Evolutionary conservation across 2,113 vertebrate genomes (phyloP).

Genomic region (Coreoperca whiteheadi): DNA sequence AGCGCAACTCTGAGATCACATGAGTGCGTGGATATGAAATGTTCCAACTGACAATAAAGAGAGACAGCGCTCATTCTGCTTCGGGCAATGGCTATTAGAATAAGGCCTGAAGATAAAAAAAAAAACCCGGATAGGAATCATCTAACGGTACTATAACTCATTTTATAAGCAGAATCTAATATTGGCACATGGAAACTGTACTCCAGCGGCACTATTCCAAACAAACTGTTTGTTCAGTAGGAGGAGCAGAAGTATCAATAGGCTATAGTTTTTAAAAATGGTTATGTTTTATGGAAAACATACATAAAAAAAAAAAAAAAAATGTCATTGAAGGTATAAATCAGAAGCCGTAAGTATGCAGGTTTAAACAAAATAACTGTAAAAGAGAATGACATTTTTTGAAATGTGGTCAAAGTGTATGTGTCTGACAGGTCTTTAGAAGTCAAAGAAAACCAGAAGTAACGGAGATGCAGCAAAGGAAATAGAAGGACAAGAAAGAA

Average conservation of each 20-base stretch:
- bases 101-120: not conserved
- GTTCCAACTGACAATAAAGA: conserved; percentile 21
- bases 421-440: not conserved
- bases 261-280: no score
- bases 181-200: not conserved
- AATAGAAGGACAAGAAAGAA: no score
- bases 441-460: not conserved
- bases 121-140: not conserved
- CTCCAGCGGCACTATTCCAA: not conserved
- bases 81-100: conserved; percentile 7
- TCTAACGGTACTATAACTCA: not conserved
- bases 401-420: not conserved
- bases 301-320: no score
- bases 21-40: conserved; percentile 40
- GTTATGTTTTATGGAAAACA: no score
- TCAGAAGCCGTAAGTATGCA: not conserved
- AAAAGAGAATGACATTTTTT: not conserved
- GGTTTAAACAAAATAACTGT: not conserved
- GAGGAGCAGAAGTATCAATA: not conserved
- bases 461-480: not conserved
- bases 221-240: not conserved
- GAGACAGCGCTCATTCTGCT: not conserved
- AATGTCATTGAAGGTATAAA: not conserved
- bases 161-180: not conserved
- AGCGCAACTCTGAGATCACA: conserved; percentile 58